These are phyloP conservation scores for Chaetogeoica ovagalla DNA, from an alignment of 2,888 invertebrate genomes.

Conservation along the genomic window DNA sequence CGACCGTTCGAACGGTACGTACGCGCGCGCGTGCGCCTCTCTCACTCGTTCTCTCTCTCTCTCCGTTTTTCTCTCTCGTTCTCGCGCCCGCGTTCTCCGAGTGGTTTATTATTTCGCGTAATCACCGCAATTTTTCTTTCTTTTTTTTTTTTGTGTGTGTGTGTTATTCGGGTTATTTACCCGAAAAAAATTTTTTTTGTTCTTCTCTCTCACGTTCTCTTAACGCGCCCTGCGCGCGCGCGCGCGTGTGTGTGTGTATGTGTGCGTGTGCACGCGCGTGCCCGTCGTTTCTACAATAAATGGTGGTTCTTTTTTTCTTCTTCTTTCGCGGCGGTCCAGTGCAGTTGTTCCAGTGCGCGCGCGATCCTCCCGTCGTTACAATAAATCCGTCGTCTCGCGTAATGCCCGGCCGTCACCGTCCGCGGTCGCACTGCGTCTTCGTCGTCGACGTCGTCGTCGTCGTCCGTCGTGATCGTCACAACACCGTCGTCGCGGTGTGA, in stretches of 20 bases:
- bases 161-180: too few species aligned
- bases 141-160: too few species aligned
- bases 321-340: too few species aligned
- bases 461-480: constrained; percentile 8
- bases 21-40: constrained; percentile 15
- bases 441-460: too few species aligned
- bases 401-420: constrained; percentile 12
- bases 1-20: constrained; percentile 33
- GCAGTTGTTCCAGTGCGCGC: too few species aligned
- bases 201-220: too few species aligned
- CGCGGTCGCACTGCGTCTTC: not conserved
- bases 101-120: not conserved
- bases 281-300: too few species aligned
- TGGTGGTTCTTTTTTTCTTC: too few species aligned
- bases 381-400: not conserved
- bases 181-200: too few species aligned
- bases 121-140: not conserved
- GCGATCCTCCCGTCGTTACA: too few species aligned
- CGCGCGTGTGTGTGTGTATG: not conserved
- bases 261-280: not conserved
- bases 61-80: not conserved
- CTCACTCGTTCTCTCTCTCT: not conserved
- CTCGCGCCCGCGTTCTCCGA: constrained; percentile 12
- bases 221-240: too few species aligned
- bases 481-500: not conserved